Conservation (phyloP, 2,797 vertebrate genomes). For the Xenops minutus region DNA sequence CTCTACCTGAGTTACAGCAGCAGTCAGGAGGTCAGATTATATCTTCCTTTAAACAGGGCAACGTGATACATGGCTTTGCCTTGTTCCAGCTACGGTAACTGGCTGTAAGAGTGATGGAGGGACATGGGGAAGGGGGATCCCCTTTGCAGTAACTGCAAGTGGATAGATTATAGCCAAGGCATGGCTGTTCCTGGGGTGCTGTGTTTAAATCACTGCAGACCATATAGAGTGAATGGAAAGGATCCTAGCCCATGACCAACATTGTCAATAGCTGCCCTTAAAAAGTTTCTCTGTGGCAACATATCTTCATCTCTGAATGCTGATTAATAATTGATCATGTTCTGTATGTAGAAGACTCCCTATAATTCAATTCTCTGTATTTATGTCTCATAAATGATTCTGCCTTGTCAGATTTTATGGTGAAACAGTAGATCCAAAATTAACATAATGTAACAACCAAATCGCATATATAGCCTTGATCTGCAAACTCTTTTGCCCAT, state of each 20-base stretch:
- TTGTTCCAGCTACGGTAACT: background rate
- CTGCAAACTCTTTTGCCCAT: constrained; percentile 40
- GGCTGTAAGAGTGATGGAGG: background rate
- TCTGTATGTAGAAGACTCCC: constrained; percentile 17
- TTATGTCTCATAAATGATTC: constrained; percentile 51
- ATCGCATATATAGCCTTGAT: constrained; percentile 10
- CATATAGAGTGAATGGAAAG: background rate
- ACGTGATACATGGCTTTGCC: background rate
- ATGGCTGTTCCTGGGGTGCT: background rate
- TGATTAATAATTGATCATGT: constrained; percentile 63
- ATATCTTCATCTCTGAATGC: background rate
- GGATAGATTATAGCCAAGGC: background rate
- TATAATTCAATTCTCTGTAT: constrained; percentile 37
- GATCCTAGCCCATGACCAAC: background rate
- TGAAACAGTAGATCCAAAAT: constrained; percentile 52
- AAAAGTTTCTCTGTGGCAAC: background rate
- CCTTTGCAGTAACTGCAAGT: background rate
- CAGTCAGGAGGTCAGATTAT: background rate
- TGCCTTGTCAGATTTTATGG: constrained; percentile 66
- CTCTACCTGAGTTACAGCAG: background rate
- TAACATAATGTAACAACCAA: constrained; percentile 56
- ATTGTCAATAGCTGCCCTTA: background rate
- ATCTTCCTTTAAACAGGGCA: background rate
- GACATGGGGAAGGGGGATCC: background rate
- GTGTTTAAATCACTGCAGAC: accelerated